Evolutionary conservation across 1,140 invertebrate genomes (phyloP).

Genomic region (Atta colombica): DNA sequence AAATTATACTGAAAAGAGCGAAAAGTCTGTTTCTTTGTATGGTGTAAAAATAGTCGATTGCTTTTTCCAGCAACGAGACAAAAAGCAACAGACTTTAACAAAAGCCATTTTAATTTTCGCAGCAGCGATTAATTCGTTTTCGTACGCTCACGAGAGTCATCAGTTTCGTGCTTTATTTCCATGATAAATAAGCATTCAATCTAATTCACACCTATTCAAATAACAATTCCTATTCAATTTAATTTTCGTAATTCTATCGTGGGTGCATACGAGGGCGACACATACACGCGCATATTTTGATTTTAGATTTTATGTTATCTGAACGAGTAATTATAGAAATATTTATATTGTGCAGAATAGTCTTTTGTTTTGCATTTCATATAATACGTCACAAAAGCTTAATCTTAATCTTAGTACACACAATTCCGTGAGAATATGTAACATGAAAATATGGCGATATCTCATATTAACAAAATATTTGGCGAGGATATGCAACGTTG

Average conservation of each 20-base stretch:
- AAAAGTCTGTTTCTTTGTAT: not conserved
- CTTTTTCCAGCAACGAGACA: not conserved
- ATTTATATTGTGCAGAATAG: no score
- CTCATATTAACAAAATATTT: slow-evolving; percentile 67
- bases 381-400: slow-evolving; percentile 17
- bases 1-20: not conserved
- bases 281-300: no score
- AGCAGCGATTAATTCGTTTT: not conserved
- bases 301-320: no score
- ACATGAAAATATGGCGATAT: slow-evolving; percentile 57
- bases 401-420: slow-evolving; percentile 31
- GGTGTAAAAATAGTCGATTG: not conserved
- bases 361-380: not conserved
- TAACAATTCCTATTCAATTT: slow-evolving; percentile 12
- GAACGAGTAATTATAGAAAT: no score
- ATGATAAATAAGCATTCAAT: not conserved
- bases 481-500: slow-evolving; percentile 49
- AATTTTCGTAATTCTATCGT: slow-evolving; percentile 6
- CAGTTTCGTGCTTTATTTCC: not conserved
- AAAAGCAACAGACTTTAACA: not conserved
- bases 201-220: slow-evolving; percentile 61
- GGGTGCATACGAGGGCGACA: not conserved
- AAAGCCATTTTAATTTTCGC: slow-evolving; percentile 17
- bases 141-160: not conserved
- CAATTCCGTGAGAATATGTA: slow-evolving; percentile 14